Evolutionary conservation across 2,797 vertebrate species (phyloP).

Genomic region (Sebastes steindachneri): DNA sequence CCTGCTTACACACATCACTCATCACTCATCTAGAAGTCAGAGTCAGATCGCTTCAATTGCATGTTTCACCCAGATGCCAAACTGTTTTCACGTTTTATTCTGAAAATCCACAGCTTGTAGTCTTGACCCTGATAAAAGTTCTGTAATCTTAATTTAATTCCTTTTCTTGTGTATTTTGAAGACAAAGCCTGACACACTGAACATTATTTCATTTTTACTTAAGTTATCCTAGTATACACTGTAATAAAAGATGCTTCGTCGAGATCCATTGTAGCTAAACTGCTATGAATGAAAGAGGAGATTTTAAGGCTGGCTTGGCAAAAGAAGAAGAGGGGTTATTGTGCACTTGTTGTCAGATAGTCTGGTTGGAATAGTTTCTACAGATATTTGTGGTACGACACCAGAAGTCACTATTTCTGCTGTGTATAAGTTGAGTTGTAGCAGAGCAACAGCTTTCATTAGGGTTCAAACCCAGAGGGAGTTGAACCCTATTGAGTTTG

Average conservation of each 20-base stretch:
- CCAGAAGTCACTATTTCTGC: background rate
- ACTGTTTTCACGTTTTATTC: background rate
- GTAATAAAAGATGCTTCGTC: background rate
- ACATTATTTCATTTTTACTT: too few relatives aligned
- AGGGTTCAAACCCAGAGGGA: too few relatives aligned
- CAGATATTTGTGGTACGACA: background rate
- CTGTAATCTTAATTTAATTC: background rate
- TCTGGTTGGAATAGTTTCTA: background rate
- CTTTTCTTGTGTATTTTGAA: background rate
- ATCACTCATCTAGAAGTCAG: conserved; percentile 22
- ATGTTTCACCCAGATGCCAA: background rate
- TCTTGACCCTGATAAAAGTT: background rate
- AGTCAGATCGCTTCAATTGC: background rate
- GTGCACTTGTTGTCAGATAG: background rate
- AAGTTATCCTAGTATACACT: too few relatives aligned
- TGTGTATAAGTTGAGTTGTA: background rate
- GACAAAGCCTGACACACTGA: background rate
- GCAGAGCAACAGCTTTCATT: too few relatives aligned
- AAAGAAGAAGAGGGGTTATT: too few relatives aligned
- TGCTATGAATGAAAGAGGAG: background rate
- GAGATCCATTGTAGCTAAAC: background rate
- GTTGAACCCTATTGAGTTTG: too few relatives aligned
- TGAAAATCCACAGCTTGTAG: background rate
- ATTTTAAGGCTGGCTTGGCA: background rate
- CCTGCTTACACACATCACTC: conserved; percentile 21